A percentile compares a stretch with the other conserved stretches of the same genome.
Evolutionary conservation across 2,113 vertebrate species (phyloP).

Genomic region (Euleptes europaea): DNA sequence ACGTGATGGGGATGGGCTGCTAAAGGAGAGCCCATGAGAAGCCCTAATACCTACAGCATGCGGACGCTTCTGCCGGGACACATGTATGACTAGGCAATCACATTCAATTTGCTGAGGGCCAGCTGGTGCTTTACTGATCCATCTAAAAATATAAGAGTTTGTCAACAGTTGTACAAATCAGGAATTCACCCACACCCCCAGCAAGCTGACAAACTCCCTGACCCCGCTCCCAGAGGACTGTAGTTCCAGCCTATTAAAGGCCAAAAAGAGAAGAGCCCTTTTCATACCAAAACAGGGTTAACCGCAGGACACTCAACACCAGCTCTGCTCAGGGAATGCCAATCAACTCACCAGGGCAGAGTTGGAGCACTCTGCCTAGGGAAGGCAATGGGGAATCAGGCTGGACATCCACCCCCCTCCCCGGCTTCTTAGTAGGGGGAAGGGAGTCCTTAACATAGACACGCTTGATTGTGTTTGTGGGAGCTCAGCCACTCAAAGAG

Average conservation of each 20-base stretch:
- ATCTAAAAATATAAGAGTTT: neutral
- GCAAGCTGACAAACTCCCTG: neutral
- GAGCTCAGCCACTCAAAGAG: too few relatives aligned
- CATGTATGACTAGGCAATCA: too few relatives aligned
- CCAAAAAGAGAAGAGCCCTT: neutral
- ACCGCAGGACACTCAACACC: neutral
- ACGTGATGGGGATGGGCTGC: conserved; percentile 38
- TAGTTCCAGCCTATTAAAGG: neutral
- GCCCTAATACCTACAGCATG: neutral
- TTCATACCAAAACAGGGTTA: neutral
- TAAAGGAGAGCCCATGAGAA: neutral
- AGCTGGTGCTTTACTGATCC: neutral
- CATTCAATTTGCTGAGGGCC: neutral
- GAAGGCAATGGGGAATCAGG: neutral
- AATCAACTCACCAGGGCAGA: neutral
- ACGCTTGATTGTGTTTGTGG: neutral
- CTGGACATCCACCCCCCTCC: neutral
- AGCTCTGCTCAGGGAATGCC: neutral
- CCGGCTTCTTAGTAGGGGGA: neutral
- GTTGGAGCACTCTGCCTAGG: neutral
- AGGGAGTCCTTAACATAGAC: neutral
- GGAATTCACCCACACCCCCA: neutral
- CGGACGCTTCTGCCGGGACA: neutral
- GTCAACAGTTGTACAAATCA: neutral
- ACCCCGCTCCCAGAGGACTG: neutral